Base-by-base conservation (phyloP, 2,888 invertebrate species). In the Furcula furcula region DNA sequence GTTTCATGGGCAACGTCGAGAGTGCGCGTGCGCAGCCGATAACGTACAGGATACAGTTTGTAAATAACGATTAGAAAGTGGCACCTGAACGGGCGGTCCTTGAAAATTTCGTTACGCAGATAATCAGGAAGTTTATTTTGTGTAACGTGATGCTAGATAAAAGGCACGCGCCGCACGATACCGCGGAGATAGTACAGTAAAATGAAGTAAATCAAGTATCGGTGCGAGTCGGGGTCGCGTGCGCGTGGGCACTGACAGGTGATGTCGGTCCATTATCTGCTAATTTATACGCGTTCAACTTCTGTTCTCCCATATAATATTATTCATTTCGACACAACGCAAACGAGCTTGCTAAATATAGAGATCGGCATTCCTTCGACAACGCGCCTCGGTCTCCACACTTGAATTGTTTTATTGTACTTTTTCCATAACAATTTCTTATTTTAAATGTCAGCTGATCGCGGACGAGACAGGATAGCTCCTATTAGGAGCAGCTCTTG, bases 291-390 rank as follows among this genome's bases (percentile, higher is more conserved):
- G 71, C 70, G 66, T 66, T 76, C 75, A 72, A 79, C 82, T 85
- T 76, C 79, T 84, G 82, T 80, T 76, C 77, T 76, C 68, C 66
- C 72, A 75, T 77, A 78, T 75, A 69, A 75, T 82, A 77, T 80
- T 76, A 81, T 82, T 72, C 71, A 76, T 81, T 78, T 76, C 59
- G 70, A 78, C 71, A 69, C 70, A 76, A 71, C 72, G 72, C 75
- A 75, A 82, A 79, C 79, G 72, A 76, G 79, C 74, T 69, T 70
- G 77, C 81, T 84, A 82, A 81, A 80, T 81, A 82, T 84, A 83
- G 76, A 75, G 67, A 66, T 69, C 76, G 58, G 73, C 80, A 84
- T 83, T 78, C 77, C 78, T 63, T 56, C 63, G 64, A 61, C 63
- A 71, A 66, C 61, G 65, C 65, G 71, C 69, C 72, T 75, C 72